These are phyloP conservation scores for Nymphalis urticae DNA, from an alignment of 2,888 invertebrate genomes.

Conservation along the genomic window DNA sequence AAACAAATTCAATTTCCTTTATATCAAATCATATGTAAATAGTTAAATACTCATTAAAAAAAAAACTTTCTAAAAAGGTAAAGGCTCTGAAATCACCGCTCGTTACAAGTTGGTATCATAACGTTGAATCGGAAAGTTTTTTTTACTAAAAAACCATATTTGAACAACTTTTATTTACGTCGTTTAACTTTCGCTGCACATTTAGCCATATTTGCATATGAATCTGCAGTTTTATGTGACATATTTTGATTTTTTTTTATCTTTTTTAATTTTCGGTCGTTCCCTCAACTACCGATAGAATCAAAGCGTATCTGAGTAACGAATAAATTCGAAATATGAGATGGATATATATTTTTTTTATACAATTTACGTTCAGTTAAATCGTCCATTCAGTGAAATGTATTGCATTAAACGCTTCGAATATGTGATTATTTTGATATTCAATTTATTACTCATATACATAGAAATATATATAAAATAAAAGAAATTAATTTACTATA, in stretches of 20 bases:
- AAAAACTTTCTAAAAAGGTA: slow-evolving; percentile 10
- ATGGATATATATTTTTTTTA: slow-evolving; percentile 27
- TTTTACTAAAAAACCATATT: slow-evolving; percentile 66
- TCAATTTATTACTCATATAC: too few relatives aligned
- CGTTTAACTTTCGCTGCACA: slow-evolving; percentile 66
- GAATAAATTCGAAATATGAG: slow-evolving; percentile 33
- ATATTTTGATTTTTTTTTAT: slow-evolving; percentile 55
- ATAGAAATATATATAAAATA: too few relatives aligned
- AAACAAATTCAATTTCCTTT: not conserved
- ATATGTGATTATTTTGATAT: not conserved
- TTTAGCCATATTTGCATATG: slow-evolving; percentile 69
- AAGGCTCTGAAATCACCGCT: slow-evolving; percentile 27
- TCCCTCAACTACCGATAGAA: slow-evolving; percentile 42
- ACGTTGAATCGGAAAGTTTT: slow-evolving; percentile 27
- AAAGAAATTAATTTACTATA: too few relatives aligned
- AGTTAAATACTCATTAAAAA: slow-evolving; percentile 7
- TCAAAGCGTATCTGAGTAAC: slow-evolving; percentile 41
- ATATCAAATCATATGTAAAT: slow-evolving; percentile 1
- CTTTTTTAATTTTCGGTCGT: slow-evolving; percentile 41
- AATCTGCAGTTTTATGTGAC: slow-evolving; percentile 62
- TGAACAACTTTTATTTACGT: slow-evolving; percentile 64
- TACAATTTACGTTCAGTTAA: slow-evolving; percentile 27
- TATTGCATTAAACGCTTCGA: slow-evolving; percentile 8
- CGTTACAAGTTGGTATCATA: slow-evolving; percentile 35
- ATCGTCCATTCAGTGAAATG: not conserved